Evolutionary conservation across 1,140 invertebrate species (phyloP), one percentile per base, ranked within the genome.

Genomic region (Solen grandis): DNA sequence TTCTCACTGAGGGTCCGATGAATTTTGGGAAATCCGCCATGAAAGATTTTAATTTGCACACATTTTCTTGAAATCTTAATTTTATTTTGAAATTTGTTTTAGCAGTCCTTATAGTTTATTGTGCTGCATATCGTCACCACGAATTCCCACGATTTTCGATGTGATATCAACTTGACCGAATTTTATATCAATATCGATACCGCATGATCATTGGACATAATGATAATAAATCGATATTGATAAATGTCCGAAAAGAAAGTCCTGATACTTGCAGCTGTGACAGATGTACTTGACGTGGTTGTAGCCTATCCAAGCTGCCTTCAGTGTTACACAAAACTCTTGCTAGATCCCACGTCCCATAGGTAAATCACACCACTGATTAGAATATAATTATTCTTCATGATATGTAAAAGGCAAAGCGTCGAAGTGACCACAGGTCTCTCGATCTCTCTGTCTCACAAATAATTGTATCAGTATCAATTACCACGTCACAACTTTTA

Each of bases 221-320:
- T n/a, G n/a, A n/a, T n/a, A n/a, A n/a, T n/a, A n/a, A n/a, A n/a
- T n/a, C n/a, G n/a, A n/a, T n/a, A n/a, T n/a, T n/a, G n/a, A n/a
- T n/a, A n/a, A 55, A 73, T 73, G 70, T 57, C 31, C 38, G 52
- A 55, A 41, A 59, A 27, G 19, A 50, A 38, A 29, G 50, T 59
- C 5, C 65, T 78, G 2, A 33, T 78, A 19, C 54, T 57, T 13
- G 75, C 75, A 22, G 63, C 57, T 3, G 75, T 78, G 10, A 78
- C 65, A 31, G 75, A 78, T 55, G 57, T 78, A 57, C 50, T 38
- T 59, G 75, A 78, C 31, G 16, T 35, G 5, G 19, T 29, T 50
- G 52, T 78, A 31, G 41, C 75, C 31, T 78, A 78, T 29, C 75
- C 75, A 4, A 69, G 75, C 50, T 78, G 75, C 57, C 3, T 3